phyloP scores from a whole-genome alignment of 2,797 vertebrate genomes.

The Betta splendens region DNA sequence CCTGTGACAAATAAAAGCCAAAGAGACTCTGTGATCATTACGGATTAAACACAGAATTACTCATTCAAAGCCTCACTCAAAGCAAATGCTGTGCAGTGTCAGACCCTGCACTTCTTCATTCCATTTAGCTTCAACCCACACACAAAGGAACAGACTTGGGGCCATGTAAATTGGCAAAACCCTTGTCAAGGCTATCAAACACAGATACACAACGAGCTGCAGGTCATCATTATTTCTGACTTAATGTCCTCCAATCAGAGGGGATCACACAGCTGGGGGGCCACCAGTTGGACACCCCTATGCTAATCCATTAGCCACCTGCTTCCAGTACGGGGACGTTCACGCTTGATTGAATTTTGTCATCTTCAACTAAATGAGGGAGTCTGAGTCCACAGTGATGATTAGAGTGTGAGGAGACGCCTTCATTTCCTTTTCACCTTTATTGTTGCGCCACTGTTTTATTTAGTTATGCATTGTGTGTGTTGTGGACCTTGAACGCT shows the following conservation, averaged over 20 bases:
- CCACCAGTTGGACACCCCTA: conserved; percentile 40
- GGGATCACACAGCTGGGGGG: conserved; percentile 52
- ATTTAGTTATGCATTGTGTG: conserved; percentile 6
- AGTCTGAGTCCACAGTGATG: background rate
- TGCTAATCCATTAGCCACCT: conserved; percentile 69
- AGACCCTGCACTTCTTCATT: conserved; percentile 57
- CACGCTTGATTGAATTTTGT: conserved; percentile 38
- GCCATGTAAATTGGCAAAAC: conserved; percentile 36
- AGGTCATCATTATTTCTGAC: conserved; percentile 74
- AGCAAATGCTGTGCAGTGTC: conserved; percentile 46
- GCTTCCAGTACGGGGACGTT: conserved; percentile 32
- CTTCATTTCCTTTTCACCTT: background rate
- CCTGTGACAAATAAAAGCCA: conserved; percentile 12
- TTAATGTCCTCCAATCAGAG: conserved; percentile 55
- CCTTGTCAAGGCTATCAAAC: conserved; percentile 50
- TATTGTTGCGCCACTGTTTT: conserved; percentile 18
- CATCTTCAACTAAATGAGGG: conserved; percentile 9
- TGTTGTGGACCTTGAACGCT: conserved; percentile 1
- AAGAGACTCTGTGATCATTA: conserved; percentile 45
- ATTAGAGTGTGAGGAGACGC: background rate
- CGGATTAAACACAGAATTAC: conserved; percentile 55
- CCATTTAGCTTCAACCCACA: conserved; percentile 48
- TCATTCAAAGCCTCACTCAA: conserved; percentile 44
- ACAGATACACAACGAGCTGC: conserved; percentile 60
- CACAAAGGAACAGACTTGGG: conserved; percentile 18